These are phyloP conservation scores for Hydropotes inermis DNA, from an alignment of 2,113 vertebrate species.

Conservation along the genomic window DNA sequence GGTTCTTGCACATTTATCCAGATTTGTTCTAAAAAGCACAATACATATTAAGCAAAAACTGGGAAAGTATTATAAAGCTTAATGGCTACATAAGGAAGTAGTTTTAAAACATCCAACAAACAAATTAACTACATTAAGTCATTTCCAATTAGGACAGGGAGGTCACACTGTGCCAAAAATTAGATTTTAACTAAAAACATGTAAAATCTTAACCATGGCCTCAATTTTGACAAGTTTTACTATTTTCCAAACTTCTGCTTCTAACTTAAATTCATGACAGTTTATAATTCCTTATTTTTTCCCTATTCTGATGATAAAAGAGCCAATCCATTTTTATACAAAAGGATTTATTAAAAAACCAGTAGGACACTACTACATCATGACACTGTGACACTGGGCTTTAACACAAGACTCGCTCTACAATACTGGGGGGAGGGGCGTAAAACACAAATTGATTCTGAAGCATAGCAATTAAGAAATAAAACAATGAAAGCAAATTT, in stretches of 20 bases:
- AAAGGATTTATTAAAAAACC: slow-evolving; percentile 90
- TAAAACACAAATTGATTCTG: slow-evolving; percentile 83
- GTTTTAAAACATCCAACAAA: slow-evolving; percentile 52
- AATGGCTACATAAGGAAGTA: slow-evolving; percentile 45
- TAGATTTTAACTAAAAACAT: slow-evolving; percentile 40
- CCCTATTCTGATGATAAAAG: slow-evolving; percentile 71
- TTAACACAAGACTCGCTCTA: slow-evolving; percentile 86
- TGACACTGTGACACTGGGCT: slow-evolving; percentile 87
- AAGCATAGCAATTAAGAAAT: slow-evolving; percentile 87
- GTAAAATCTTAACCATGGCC: slow-evolving; percentile 43
- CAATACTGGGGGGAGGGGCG: slow-evolving; percentile 80
- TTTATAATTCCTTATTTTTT: neutral
- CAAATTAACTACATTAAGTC: slow-evolving; percentile 41
- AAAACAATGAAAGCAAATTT: slow-evolving; percentile 85
- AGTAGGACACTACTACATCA: slow-evolving; percentile 88
- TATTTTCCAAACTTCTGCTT: slow-evolving; percentile 24
- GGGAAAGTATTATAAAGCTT: slow-evolving; percentile 44
- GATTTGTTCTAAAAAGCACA: slow-evolving; percentile 52
- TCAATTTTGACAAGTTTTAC: slow-evolving; percentile 14
- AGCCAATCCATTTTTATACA: slow-evolving; percentile 81
- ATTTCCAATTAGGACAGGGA: slow-evolving; percentile 46
- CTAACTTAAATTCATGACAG: slow-evolving; percentile 43
- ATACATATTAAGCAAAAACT: slow-evolving; percentile 39
- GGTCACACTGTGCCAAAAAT: slow-evolving; percentile 1
- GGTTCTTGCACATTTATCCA: slow-evolving; percentile 37